Percentiles rank a stretch among this genome's conserved stretches.
These are phyloP conservation scores for Fistularia tabacaria DNA, from an alignment of 2,797 vertebrate species.

Conservation along the genomic window DNA sequence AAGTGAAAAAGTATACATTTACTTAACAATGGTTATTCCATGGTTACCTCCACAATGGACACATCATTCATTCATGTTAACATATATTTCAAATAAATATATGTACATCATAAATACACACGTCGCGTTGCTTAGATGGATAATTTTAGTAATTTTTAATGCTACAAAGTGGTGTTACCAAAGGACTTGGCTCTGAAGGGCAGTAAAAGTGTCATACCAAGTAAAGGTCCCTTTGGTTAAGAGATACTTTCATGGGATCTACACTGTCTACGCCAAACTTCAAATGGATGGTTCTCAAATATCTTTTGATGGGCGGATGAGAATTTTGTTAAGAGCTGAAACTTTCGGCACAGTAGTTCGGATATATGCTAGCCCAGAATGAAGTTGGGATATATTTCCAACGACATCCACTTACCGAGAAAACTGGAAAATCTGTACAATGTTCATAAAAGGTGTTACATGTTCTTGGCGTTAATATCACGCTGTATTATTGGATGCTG, in stretches of 20 bases:
- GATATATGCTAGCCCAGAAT: constrained; percentile 35
- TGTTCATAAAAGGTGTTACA: constrained; percentile 14
- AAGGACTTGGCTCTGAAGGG: constrained; percentile 53
- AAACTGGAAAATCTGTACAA: constrained; percentile 1
- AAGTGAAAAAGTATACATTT: neutral
- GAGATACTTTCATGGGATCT: constrained; percentile 11
- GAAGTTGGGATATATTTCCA: constrained; percentile 27
- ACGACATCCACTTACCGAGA: constrained; percentile 9
- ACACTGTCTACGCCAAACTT: constrained; percentile 32
- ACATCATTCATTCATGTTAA: neutral
- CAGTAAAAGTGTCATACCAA: constrained; percentile 59
- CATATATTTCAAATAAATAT: constrained; percentile 2
- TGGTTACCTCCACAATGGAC: too few species aligned
- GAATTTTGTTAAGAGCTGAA: constrained; percentile 59
- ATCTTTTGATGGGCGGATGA: constrained; percentile 48
- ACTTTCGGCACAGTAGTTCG: constrained; percentile 67
- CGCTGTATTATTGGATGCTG: constrained; percentile 75
- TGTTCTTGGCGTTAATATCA: constrained; percentile 53
- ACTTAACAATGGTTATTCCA: too few species aligned
- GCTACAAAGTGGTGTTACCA: constrained; percentile 56
- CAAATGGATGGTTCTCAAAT: constrained; percentile 34
- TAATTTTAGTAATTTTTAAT: constrained; percentile 38
- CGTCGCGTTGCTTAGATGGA: constrained; percentile 14
- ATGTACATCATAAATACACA: neutral
- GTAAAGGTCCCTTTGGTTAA: constrained; percentile 17